These are phyloP conservation scores for Timema cristinae DNA, from an alignment of 2,888 invertebrate species.

Conservation along the genomic window DNA sequence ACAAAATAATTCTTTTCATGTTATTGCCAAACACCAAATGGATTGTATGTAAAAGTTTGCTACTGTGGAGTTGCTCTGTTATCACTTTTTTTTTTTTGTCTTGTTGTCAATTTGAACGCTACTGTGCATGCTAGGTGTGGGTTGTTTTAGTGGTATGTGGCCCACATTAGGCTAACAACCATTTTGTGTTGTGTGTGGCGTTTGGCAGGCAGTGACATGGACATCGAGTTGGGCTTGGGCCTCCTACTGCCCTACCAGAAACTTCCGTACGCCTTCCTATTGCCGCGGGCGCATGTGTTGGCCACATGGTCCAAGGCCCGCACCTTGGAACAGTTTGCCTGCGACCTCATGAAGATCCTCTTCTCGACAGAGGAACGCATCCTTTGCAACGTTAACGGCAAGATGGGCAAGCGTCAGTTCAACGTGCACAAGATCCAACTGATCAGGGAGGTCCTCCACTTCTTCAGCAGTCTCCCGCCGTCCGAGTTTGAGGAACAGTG, in stretches of 20 bases:
- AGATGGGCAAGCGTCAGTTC: constrained; percentile 49
- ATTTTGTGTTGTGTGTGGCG: constrained; percentile 22
- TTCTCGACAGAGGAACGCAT: constrained; percentile 48
- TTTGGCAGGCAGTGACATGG: constrained; percentile 22
- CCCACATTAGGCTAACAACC: constrained; percentile 24
- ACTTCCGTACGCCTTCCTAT: constrained; percentile 46
- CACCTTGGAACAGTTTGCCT: constrained; percentile 47
- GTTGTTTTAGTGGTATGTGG: neutral
- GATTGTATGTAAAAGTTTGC: no score
- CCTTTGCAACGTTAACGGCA: constrained; percentile 48
- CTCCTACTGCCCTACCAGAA: constrained; percentile 42
- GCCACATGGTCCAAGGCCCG: constrained; percentile 46
- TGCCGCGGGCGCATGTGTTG: constrained; percentile 45
- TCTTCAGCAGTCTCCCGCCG: constrained; percentile 44
- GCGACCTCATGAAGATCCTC: constrained; percentile 48
- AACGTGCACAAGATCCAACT: constrained; percentile 47
- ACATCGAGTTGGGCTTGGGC: constrained; percentile 22
- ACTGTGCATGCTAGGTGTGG: neutral
- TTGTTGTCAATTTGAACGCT: neutral
- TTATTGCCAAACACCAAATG: no score
- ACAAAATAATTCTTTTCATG: no score
- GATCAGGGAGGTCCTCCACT: constrained; percentile 45
- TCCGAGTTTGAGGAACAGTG: constrained; percentile 48
- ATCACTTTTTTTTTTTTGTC: neutral
- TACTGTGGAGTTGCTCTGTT: no score